These are phyloP conservation scores for Dynastes grantii DNA, from an alignment of 2,888 invertebrate genomes.

Conservation along the genomic window DNA sequence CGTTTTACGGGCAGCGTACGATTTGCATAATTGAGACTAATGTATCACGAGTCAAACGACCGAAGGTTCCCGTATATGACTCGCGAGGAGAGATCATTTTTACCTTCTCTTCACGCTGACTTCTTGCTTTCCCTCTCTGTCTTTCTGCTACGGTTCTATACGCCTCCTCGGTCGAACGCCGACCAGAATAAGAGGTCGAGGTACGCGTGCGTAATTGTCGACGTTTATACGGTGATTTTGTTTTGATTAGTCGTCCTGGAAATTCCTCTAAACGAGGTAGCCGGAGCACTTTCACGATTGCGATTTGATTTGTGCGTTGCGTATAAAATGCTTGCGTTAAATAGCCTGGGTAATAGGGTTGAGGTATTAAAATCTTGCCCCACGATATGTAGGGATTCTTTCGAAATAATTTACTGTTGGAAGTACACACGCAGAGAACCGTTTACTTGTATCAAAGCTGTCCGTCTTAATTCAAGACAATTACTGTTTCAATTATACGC, in stretches of 20 bases:
- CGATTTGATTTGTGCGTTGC: slow-evolving; percentile 8
- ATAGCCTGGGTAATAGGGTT: too few relatives aligned
- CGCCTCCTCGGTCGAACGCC: not conserved
- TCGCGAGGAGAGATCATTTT: not conserved
- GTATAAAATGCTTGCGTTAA: too few relatives aligned
- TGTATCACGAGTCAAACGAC: slow-evolving; percentile 46
- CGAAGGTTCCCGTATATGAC: not conserved
- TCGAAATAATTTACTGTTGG: too few relatives aligned
- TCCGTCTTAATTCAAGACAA: too few relatives aligned
- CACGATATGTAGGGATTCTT: too few relatives aligned
- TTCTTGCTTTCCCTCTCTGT: slow-evolving; percentile 10
- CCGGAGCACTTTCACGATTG: slow-evolving; percentile 14
- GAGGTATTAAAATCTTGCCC: too few relatives aligned
- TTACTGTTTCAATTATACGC: too few relatives aligned
- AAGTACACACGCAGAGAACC: too few relatives aligned
- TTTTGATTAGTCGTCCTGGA: slow-evolving; percentile 33
- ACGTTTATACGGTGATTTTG: slow-evolving; percentile 37
- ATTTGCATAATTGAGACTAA: slow-evolving; percentile 53
- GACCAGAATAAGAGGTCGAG: not conserved
- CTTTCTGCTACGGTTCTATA: slow-evolving; percentile 24
- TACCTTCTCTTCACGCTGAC: too few relatives aligned
- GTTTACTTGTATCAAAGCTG: too few relatives aligned
- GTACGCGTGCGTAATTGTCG: slow-evolving; percentile 20
- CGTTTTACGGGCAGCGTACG: slow-evolving; percentile 48
- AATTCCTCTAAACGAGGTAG: slow-evolving; percentile 28